Evolutionary conservation across 35 echinoderm and acorn worm genomes (phyloP).

Genomic region (Ophioderma brevispina): DNA sequence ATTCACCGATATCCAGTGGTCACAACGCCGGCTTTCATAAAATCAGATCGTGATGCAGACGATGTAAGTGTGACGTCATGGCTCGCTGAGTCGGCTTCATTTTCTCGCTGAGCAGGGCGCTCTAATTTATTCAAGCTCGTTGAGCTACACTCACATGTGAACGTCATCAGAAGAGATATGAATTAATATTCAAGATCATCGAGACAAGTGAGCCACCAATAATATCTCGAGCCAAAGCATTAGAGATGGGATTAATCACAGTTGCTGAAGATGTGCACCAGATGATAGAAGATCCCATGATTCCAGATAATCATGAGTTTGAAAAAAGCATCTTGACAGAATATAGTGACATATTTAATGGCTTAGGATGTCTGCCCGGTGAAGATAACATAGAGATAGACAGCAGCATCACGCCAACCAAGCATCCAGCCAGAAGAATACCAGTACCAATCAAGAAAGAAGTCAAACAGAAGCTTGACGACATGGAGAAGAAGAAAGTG

Average conservation of each 20-base stretch:
- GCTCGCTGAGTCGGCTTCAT: no score
- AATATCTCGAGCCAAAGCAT: background rate
- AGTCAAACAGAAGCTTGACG: background rate
- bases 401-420: slow-evolving; percentile 27
- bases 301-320: background rate
- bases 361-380: slow-evolving; percentile 55
- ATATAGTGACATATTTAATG: slow-evolving; percentile 60
- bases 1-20: no score
- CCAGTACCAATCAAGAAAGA: slow-evolving; percentile 3
- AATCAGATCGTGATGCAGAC: no score
- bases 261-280: no score
- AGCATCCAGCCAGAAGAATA: slow-evolving; percentile 27
- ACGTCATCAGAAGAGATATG: background rate
- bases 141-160: no score
- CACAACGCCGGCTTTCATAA: no score
- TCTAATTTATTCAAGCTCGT: no score
- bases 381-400: slow-evolving; percentile 48
- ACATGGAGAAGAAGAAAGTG: background rate
- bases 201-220: slow-evolving; percentile 5
- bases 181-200: slow-evolving; percentile 11
- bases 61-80: no score
- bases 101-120: no score
- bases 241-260: slow-evolving; percentile 6
- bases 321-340: slow-evolving; percentile 20
- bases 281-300: no score